Conservation (phyloP, 2,797 vertebrate genomes). For the Graptemys geographica region DNA sequence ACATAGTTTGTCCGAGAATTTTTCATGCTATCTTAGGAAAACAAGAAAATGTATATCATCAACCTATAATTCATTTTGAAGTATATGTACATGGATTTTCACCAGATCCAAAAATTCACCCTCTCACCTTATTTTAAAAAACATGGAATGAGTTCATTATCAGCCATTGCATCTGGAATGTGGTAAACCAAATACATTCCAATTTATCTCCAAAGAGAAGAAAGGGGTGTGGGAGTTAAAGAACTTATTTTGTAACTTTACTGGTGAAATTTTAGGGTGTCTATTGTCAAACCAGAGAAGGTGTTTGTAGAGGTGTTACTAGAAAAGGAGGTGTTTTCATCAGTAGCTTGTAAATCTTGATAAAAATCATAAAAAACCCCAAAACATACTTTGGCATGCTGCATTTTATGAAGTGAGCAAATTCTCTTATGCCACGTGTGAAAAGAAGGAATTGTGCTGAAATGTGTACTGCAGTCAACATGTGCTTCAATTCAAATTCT, state of each 20-base stretch:
- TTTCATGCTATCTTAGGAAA: neutral
- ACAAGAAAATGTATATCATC: neutral
- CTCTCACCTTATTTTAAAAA: neutral
- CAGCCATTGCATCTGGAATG: neutral
- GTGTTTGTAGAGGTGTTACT: neutral
- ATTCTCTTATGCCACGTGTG: neutral
- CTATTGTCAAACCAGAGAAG: neutral
- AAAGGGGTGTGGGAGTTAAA: neutral
- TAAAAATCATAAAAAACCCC: neutral
- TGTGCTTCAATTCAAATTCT: neutral
- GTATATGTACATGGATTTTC: neutral
- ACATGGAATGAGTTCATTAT: neutral
- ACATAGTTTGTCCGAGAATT: neutral
- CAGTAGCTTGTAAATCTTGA: neutral
- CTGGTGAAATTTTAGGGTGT: neutral
- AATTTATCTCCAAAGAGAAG: neutral
- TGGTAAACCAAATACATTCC: neutral
- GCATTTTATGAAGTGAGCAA: neutral
- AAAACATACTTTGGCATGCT: neutral
- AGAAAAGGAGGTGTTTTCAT: neutral
- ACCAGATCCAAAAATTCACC: neutral
- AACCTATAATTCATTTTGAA: neutral
- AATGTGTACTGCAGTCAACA: neutral
- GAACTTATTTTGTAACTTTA: neutral
- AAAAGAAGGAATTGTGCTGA: neutral